Evolutionary conservation across 2,113 vertebrate genomes (phyloP).

Genomic region (Suricata suricatta): DNA sequence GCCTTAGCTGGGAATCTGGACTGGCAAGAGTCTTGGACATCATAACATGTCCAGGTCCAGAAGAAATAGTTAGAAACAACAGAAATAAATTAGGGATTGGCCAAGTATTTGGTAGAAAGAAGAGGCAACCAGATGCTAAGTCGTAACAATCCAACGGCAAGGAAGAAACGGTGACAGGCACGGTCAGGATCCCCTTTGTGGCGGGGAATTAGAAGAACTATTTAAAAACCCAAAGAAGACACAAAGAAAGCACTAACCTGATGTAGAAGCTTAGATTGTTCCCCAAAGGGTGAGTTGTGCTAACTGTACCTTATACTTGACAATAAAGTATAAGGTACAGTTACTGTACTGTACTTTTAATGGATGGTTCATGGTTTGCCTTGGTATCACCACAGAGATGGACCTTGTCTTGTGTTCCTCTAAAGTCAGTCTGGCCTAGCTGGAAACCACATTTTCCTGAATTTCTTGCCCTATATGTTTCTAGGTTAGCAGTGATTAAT

Average conservation of each 20-base stretch:
- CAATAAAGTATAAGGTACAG: no score
- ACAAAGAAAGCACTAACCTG: neutral
- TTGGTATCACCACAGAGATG: neutral
- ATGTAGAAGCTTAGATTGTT: neutral
- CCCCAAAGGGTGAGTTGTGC: neutral
- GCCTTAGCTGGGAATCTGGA: neutral
- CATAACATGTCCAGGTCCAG: neutral
- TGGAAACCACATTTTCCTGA: neutral
- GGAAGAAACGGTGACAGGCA: neutral
- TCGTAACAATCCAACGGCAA: neutral
- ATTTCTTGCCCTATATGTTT: neutral
- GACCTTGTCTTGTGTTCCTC: neutral
- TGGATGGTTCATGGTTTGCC: neutral
- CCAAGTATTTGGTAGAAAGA: neutral
- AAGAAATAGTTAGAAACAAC: neutral
- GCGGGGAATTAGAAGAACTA: neutral
- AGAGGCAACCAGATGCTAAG: neutral
- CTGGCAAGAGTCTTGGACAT: neutral
- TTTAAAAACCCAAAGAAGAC: neutral
- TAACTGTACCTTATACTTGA: neutral
- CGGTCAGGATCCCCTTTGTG: neutral
- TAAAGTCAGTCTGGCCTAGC: neutral
- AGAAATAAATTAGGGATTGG: neutral
- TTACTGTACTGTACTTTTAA: neutral
- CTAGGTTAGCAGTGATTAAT: neutral